These are phyloP conservation scores for Oxytorus armatus DNA, from an alignment of 2,888 invertebrate genomes.

Conservation along the genomic window DNA sequence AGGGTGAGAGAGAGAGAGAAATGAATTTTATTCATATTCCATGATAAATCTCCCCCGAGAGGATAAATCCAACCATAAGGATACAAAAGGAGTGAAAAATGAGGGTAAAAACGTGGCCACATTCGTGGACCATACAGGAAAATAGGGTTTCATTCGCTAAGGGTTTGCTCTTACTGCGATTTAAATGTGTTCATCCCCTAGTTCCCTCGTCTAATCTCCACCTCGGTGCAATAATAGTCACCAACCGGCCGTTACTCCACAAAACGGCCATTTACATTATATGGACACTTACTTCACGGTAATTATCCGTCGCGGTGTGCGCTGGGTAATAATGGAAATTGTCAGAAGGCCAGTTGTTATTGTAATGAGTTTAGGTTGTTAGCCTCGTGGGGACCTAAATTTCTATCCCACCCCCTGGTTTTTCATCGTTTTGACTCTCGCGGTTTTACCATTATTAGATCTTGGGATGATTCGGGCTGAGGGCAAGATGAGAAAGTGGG, in stretches of 20 bases:
- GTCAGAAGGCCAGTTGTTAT: conserved; percentile 18
- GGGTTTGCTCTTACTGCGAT: background rate
- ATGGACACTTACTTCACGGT: background rate
- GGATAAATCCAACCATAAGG: background rate
- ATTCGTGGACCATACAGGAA: background rate
- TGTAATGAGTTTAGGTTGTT: conserved; percentile 36
- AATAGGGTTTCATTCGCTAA: background rate
- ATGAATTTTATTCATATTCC: too few species aligned
- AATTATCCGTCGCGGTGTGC: background rate
- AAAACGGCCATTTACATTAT: conserved; percentile 24
- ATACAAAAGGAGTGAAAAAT: background rate
- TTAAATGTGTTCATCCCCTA: background rate
- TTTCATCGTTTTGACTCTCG: conserved; percentile 26
- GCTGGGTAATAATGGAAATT: conserved; percentile 10
- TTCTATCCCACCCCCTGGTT: conserved; percentile 21
- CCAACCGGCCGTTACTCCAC: background rate
- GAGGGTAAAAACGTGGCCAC: background rate
- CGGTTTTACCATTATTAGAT: conserved; percentile 45
- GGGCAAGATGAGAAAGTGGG: background rate
- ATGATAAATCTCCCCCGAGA: too few species aligned
- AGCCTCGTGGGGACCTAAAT: conserved; percentile 18
- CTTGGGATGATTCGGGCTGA: background rate
- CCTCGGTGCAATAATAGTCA: background rate
- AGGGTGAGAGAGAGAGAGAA: too few species aligned
- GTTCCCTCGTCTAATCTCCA: background rate